A percentile compares a stretch with the other conserved stretches of the same genome.
phyloP scores from a whole-genome alignment of 1,140 invertebrate genomes.

The Drosophila yakuba region DNA sequence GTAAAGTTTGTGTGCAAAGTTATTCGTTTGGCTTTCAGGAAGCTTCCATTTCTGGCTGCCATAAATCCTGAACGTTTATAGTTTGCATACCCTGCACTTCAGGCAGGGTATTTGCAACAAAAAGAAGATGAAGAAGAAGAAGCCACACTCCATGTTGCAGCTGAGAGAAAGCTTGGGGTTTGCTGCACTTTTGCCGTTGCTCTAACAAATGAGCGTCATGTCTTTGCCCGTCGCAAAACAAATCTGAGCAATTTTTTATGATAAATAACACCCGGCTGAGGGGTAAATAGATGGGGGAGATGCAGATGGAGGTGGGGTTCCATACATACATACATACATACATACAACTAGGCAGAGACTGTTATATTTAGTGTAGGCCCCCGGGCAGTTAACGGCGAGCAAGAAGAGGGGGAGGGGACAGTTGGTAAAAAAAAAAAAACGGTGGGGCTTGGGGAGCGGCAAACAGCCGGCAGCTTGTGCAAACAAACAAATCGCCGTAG shows the following conservation, averaged over 20 bases:
- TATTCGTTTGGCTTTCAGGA: too few species aligned
- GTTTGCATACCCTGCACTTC: not conserved
- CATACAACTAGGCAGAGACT: constrained; percentile 16
- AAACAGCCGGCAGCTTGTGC: constrained; percentile 64
- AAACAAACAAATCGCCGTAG: constrained; percentile 80
- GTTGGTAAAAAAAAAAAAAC: too few species aligned
- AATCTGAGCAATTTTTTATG: constrained; percentile 83
- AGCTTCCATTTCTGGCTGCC: too few species aligned
- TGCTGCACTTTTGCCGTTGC: constrained; percentile 47
- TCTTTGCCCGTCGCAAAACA: constrained; percentile 81
- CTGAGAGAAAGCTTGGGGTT: constrained; percentile 26
- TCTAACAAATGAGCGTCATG: constrained; percentile 82
- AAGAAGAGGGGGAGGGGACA: not conserved
- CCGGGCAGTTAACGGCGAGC: constrained; percentile 63
- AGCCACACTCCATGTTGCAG: constrained; percentile 16
- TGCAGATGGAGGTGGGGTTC: not conserved
- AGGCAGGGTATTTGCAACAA: constrained; percentile 6
- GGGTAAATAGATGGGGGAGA: constrained; percentile 19
- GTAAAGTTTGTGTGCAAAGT: too few species aligned
- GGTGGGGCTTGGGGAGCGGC: not conserved
- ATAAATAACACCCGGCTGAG: constrained; percentile 71
- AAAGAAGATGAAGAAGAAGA: not conserved
- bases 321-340: too few species aligned
- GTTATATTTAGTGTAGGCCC: constrained; percentile 70
- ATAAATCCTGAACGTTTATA: not conserved